Base-by-base conservation (phyloP, 2,113 vertebrate genomes). In the Ictalurus punctatus region DNA sequence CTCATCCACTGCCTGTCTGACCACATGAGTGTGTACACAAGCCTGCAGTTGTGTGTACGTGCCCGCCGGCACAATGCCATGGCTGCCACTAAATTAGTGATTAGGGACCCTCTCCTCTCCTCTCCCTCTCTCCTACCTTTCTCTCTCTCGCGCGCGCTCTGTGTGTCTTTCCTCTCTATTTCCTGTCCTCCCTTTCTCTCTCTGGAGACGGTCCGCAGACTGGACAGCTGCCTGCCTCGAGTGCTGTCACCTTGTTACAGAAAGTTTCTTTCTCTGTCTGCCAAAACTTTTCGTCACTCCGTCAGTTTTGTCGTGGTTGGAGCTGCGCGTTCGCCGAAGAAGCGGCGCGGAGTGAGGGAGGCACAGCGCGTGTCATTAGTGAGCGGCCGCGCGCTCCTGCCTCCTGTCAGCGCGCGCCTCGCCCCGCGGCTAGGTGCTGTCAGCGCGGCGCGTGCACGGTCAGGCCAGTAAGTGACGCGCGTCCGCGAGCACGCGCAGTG, bases 181-280 rank as follows among this genome's bases (percentile, higher is more conserved):
- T 61, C 52, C 81, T 88, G 40, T 67, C 25, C 52, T 40, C 69
- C 54, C 52, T 54, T 71, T 71, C 84, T 30, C 83, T 85, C 85
- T 74, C 67, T 80, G 86, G 88, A 92, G 89, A 89, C 74, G 83
- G 56, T 69, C 86, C 44, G 27, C 61, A 86, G 83, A 89, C 88
- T 89, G 91, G 89, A 90, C 87, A 89, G 91, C 84, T 96, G 96
- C 96, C 96, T 96, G 96, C 96, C 95, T 96, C 95, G 95, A 95
- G 95, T 96, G 95, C 96, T 97, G 97, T 97, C 97, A 97, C 96
- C 96, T 96, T 96, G 96, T 97, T 96, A 97, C 95, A 65, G 92
- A 96, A 97, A 96, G 96, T 97, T 97, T 97, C 96, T 96, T 76
- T 96, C 69, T 89, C 69, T 61, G 96, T 96, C 96, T 96, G 96